Evolutionary conservation across 1,140 invertebrate species (phyloP).

Genomic region (Phortica variegata): DNA sequence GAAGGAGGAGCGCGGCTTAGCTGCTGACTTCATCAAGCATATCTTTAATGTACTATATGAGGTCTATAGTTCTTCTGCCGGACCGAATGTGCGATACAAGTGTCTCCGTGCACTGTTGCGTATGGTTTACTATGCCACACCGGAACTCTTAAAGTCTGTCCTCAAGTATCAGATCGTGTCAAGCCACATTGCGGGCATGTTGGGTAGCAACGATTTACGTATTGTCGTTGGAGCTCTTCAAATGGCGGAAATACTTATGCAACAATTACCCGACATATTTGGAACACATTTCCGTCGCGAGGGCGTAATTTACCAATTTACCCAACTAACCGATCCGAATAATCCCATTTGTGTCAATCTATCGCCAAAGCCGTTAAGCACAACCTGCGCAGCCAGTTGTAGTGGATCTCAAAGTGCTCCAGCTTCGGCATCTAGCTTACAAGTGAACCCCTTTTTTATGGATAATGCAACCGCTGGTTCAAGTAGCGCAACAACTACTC

Average conservation of each 20-base stretch:
- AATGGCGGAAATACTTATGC: constrained; percentile 95
- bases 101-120: constrained; percentile 91
- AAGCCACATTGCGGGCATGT: constrained; percentile 96
- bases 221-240: constrained; percentile 97
- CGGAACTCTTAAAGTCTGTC: constrained; percentile 82
- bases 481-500: constrained; percentile 33
- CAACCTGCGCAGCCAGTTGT: constrained; percentile 27
- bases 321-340: constrained; percentile 67
- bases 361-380: constrained; percentile 41
- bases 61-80: constrained; percentile 95
- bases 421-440: constrained; percentile 47
- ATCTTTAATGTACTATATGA: constrained; percentile 92
- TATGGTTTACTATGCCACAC: constrained; percentile 92
- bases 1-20: constrained; percentile 67
- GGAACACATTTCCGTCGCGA: constrained; percentile 92
- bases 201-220: constrained; percentile 91
- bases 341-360: constrained; percentile 57
- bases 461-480: constrained; percentile 28
- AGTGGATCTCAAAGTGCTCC: constrained; percentile 49
- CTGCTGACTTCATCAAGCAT: constrained; percentile 79
- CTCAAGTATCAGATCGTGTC: constrained; percentile 92
- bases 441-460: constrained; percentile 54
- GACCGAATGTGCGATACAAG: constrained; percentile 94
- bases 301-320: constrained; percentile 90
- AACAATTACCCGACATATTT: constrained; percentile 92